Base-by-base conservation (phyloP, 1,140 invertebrate species). In the Drosophila orosa region DNA sequence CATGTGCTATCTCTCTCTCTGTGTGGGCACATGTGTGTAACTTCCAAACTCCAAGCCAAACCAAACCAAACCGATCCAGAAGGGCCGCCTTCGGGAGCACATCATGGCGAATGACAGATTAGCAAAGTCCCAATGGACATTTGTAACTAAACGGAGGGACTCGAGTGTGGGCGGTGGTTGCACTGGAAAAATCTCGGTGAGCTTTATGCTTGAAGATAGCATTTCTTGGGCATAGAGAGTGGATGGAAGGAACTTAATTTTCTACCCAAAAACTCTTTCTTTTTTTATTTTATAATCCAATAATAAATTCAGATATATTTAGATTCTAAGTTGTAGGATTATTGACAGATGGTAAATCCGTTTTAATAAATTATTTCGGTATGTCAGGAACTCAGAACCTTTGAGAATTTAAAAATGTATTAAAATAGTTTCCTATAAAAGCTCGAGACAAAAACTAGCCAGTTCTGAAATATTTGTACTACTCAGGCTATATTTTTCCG, bases 31-130 rank as follows among this genome's bases (percentile, higher is more conserved):
- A 78, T 87, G 79, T 87, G 80, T 75, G 66, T 40, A 65, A 69
- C 57, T 48, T 52, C 56, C 72, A 78, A 85, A 67, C 78, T 80
- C 68, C 80, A 65, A 60, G 37, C 31, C 33, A 57, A 57, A 71
- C 65, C 44, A 45, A 68, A 65, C 45, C 65, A 13, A 69, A 69
- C 69, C 56, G 57, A 60, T 45, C 50, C 63, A 58, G 61, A 89
- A 90, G 83, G 80, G 81, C 81, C 79, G 85, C 85, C 85, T 89
- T 85, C 71, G 78, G 78, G 74, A 85, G 80, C 78, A 84, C 85
- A 90, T 90, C 90, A 83, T 78, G 79, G 79, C 90, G 83, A 91
- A 91, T 91, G 90, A 91, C 86, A 90, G 81, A 91, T 91, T 91
- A 80, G 75, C 69, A 80, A 91, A 91, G 90, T 91, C 85, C 86